A percentile compares a stretch with the other conserved stretches of the same genome.
These are phyloP conservation scores for Phrynosoma platyrhinos DNA, from an alignment of 2,113 vertebrate genomes.

Conservation along the genomic window DNA sequence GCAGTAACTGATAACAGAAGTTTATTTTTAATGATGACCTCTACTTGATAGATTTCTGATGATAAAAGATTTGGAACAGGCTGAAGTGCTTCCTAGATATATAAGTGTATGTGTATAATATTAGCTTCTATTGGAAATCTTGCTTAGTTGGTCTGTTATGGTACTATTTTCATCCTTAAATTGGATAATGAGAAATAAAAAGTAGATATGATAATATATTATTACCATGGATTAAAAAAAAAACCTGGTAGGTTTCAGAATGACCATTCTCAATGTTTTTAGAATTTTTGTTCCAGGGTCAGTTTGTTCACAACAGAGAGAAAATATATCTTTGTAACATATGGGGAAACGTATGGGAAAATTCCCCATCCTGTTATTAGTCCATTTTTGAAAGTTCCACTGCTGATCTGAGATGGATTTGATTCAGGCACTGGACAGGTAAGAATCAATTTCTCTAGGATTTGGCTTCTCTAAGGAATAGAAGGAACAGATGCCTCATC, in stretches of 20 bases:
- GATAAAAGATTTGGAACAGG: neutral
- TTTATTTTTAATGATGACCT: constrained; percentile 15
- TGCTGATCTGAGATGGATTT: neutral
- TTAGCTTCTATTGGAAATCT: constrained; percentile 24
- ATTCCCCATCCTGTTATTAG: neutral
- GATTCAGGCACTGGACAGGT: neutral
- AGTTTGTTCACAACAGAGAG: constrained; percentile 64
- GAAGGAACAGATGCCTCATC: neutral
- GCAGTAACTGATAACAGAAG: neutral
- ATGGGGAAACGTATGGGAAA: constrained; percentile 66
- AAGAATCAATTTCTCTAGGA: neutral
- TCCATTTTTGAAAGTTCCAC: neutral
- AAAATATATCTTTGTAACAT: constrained; percentile 69
- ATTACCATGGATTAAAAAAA: constrained; percentile 66
- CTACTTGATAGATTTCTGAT: neutral
- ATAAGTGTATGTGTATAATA: neutral
- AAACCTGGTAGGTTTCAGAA: constrained; percentile 75
- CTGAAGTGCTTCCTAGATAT: neutral
- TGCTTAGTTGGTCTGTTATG: constrained; percentile 22
- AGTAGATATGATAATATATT: constrained; percentile 75
- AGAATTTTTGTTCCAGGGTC: constrained; percentile 64
- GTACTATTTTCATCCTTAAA: constrained; percentile 64
- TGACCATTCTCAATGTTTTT: constrained; percentile 70
- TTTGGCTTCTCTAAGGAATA: neutral
- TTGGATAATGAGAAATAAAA: constrained; percentile 73